Base-by-base conservation (phyloP, 2,888 invertebrate genomes). In the Metopia argyrocephala region DNA sequence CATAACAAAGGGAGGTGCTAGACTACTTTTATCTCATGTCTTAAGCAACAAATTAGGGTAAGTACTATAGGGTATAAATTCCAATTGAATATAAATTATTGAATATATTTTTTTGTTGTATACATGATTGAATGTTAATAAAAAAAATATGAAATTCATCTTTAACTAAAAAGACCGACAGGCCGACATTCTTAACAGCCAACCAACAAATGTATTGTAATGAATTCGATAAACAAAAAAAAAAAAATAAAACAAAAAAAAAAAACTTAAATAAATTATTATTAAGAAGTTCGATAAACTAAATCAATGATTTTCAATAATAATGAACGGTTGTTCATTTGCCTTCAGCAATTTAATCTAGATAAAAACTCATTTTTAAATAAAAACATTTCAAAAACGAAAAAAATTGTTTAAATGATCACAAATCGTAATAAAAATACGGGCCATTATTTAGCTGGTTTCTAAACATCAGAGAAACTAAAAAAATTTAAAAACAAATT, bases 231-330 rank as follows among this genome's bases (percentile, higher is more conserved):
- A n/a, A n/a, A n/a, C n/a, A n/a, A n/a, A n/a, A n/a, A n/a, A n/a
- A n/a, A n/a, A n/a, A n/a, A n/a, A n/a, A n/a, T n/a, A 38, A 48
- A 20, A 48, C 18, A 18, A 4, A 3, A 18, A 48, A 48, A 4
- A 20, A 48, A n/a, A 48, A 27, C 25, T 27, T 18, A 1, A 38
- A 21, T 5, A 48, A 62, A 45, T n/a, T 64, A 52, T 74, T 70
- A 65, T 75, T 75, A 71, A 76, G 46, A 71, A 79, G 71, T 79
- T 71, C 76, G 76, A 80, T 73, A 80, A 80, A 76, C 71, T 48
- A 76, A 76, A 71, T 62, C 66, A 75, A 78, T 78, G 78, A 78
- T 78, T 81, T 82, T 80, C 65, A 79, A 80, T 82, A 83, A 70
- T 74, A 79, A 80, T 82, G 59, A 83, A 83, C 80, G 78, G 80